Evolutionary conservation across 2,113 vertebrate species (phyloP).

Genomic region (Eptatretus burgeri): DNA sequence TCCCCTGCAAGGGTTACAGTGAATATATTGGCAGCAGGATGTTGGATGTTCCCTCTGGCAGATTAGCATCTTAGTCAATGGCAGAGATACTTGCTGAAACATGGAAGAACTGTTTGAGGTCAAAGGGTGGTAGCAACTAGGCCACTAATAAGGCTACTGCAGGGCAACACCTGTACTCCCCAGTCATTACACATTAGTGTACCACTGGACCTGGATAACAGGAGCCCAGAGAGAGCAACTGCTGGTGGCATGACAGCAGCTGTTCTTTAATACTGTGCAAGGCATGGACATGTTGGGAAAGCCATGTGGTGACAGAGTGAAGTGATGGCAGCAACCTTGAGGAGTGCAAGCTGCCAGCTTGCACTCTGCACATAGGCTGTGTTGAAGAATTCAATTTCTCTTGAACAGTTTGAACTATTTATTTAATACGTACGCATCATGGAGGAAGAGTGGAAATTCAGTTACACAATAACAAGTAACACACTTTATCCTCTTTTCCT

Average conservation of each 20-base stretch:
- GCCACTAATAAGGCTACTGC: background rate
- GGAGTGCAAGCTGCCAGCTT: background rate
- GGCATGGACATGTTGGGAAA: background rate
- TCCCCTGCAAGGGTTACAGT: background rate
- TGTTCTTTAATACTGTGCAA: background rate
- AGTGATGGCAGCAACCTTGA: background rate
- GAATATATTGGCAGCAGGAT: background rate
- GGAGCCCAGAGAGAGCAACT: background rate
- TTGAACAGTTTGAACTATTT: too few species aligned
- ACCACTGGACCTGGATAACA: background rate
- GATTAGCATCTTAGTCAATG: background rate
- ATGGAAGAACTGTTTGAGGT: background rate
- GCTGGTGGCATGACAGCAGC: background rate
- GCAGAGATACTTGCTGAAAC: background rate
- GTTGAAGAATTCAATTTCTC: too few species aligned
- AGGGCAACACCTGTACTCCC: background rate
- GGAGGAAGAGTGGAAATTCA: too few species aligned
- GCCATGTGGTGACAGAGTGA: background rate
- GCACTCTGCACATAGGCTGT: background rate
- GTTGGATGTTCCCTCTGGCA: background rate
- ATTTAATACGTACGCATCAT: too few species aligned
- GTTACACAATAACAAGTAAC: too few species aligned
- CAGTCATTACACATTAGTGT: background rate
- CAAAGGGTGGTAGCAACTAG: background rate
- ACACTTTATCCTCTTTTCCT: too few species aligned